phyloP scores from a whole-genome alignment of 1,140 invertebrate species.

The Bombus superbus region DNA sequence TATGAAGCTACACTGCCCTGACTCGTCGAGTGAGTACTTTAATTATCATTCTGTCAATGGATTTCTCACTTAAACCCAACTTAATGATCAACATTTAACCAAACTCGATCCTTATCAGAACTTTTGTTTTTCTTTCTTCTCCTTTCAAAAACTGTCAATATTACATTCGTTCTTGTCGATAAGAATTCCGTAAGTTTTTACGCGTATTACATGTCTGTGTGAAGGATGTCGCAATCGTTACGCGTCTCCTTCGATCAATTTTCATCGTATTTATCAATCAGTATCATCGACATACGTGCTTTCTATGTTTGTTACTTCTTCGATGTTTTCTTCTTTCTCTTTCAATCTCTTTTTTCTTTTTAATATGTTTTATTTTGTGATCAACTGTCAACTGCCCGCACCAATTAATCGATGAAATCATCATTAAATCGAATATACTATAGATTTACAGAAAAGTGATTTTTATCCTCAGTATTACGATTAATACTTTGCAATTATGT shows the following conservation, averaged over 20 bases:
- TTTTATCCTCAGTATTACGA: not conserved
- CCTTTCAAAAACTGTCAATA: not conserved
- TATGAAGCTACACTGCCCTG: slow-evolving; percentile 81
- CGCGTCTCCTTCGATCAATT: not conserved
- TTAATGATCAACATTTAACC: not conserved
- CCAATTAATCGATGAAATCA: no score
- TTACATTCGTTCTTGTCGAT: slow-evolving; percentile 7
- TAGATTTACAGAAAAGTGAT: not conserved
- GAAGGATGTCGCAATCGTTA: not conserved
- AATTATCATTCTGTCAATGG: slow-evolving; percentile 45
- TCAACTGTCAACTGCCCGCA: no score
- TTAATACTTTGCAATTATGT: not conserved
- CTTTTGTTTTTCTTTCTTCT: not conserved
- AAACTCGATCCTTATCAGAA: not conserved
- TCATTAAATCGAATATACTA: slow-evolving; percentile 7
- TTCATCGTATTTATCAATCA: not conserved
- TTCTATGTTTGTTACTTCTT: not conserved
- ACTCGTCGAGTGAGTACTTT: slow-evolving; percentile 80
- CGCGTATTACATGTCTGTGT: slow-evolving; percentile 1
- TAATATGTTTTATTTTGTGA: not conserved
- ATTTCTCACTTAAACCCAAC: not conserved
- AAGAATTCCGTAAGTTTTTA: slow-evolving; percentile 8
- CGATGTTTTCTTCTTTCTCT: not conserved
- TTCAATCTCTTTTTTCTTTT: not conserved
- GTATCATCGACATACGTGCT: not conserved